phyloP scores from a whole-genome alignment of 2,797 vertebrate species.

The Ctenochaetus hawaiiensis region DNA sequence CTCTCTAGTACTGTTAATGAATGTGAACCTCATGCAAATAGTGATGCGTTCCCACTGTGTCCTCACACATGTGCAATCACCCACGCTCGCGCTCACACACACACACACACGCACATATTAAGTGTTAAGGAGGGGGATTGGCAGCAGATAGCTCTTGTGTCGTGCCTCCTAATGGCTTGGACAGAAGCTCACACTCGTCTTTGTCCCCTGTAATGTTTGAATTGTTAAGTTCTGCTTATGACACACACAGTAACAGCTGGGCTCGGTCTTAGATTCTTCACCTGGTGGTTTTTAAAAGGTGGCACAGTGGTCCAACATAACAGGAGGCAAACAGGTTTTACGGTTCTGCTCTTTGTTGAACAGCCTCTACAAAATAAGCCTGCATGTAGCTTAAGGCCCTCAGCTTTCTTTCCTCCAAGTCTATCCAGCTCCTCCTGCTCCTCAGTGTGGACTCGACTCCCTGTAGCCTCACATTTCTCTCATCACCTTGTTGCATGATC shows the following conservation, averaged over 20 bases:
- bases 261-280: constrained; percentile 34
- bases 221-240: constrained; percentile 31
- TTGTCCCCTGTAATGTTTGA: constrained; percentile 20
- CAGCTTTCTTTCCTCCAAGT: constrained; percentile 25
- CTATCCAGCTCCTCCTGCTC: constrained; percentile 26
- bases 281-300: constrained; percentile 20
- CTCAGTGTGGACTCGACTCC: constrained; percentile 47
- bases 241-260: constrained; percentile 42
- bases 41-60: constrained; percentile 58
- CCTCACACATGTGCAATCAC: constrained; percentile 33
- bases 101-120: constrained; percentile 12
- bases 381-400: constrained; percentile 23
- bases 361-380: constrained; percentile 20
- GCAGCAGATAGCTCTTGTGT: constrained; percentile 27
- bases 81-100: neutral
- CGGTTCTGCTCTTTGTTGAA: neutral
- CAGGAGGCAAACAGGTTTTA: constrained; percentile 20
- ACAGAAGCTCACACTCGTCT: constrained; percentile 34
- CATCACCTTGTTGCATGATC: constrained; percentile 41
- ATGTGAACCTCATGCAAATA: constrained; percentile 77
- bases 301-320: constrained; percentile 10
- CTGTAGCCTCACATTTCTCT: constrained; percentile 46
- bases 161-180: constrained; percentile 36
- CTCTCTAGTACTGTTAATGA: constrained; percentile 81
- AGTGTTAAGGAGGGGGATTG: constrained; percentile 43